phyloP scores from a whole-genome alignment of 2,113 vertebrate genomes.

The Gallinago jamesoni region DNA sequence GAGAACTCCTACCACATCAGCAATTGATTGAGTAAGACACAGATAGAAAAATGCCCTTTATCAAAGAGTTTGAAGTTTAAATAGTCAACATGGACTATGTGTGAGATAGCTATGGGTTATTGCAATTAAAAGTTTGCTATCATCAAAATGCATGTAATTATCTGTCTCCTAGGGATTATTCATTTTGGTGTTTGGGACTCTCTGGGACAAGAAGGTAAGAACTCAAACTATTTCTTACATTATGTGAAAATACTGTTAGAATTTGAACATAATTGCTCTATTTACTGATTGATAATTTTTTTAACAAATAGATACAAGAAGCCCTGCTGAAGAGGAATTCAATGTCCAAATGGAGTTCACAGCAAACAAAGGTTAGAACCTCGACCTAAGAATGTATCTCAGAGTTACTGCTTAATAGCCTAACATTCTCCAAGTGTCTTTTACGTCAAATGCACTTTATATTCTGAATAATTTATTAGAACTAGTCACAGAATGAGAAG shows the following conservation, averaged over 20 bases:
- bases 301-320: conserved; percentile 75
- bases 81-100: neutral
- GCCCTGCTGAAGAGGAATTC: conserved; percentile 75
- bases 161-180: conserved; percentile 76
- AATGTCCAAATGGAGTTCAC: conserved; percentile 73
- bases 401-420: neutral
- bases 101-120: neutral
- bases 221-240: neutral
- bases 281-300: neutral
- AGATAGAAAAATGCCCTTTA: neutral
- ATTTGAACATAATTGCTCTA: neutral
- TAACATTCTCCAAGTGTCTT: neutral
- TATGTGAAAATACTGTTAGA: neutral
- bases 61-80: neutral
- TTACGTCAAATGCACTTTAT: neutral
- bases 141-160: neutral
- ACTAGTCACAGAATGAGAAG: neutral
- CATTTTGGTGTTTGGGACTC: conserved; percentile 79
- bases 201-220: conserved; percentile 82
- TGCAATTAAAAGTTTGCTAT: neutral
- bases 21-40: neutral
- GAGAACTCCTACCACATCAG: neutral
- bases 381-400: neutral
- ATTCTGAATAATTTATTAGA: neutral
- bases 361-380: conserved; percentile 77